Base-by-base conservation (phyloP, 2,113 vertebrate species). In the Excalfactoria chinensis region DNA sequence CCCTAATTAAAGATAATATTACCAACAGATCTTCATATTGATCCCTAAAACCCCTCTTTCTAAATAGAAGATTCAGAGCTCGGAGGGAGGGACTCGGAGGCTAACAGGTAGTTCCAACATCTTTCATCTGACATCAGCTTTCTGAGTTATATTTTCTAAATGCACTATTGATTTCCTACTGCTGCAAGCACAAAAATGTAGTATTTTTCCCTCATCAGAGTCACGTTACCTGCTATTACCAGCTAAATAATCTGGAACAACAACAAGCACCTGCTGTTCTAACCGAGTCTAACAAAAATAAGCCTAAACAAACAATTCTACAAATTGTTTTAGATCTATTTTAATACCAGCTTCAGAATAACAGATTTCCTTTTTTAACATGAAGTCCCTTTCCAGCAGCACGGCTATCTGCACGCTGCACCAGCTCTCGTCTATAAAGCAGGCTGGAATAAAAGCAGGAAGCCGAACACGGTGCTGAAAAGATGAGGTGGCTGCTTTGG, bases 1-100 rank as follows among this genome's bases (percentile, higher is more conserved):
- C 96, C 96, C 97, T 98, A 98, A 98, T 98, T 98, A 98, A 98
- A 98, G 98, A 96, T 94, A 96, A 97, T 97, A 95, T 97, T 88
- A 98, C 93, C 96, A 98, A 98, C 97, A 97, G 97, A 98, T 97
- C 95, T 96, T 95, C 82, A 69, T 96, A 98, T 98, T 97, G 97
- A 98, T 98, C 96, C 96, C 93, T 92, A 92, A 88, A 86, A 96
- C 91, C 84, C 51, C 60, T 71, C 95, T 53, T 53, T 93, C 97
- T 84, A 93, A 97, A 97, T n/a, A 91, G 97, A 96, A 96, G 97
- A 97, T 94, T 91, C 96, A 85, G 94, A 96, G 96, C 93, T 93
- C 66, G 14, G 63, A 90, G 91, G 95, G 91, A 95, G 72, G 89
- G 92, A 78, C 77, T 79, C 32, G 7, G 34, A 95, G 96, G 91